Evolutionary conservation across 1,140 invertebrate genomes (phyloP).

Genomic region (Notospermus geniculatus): DNA sequence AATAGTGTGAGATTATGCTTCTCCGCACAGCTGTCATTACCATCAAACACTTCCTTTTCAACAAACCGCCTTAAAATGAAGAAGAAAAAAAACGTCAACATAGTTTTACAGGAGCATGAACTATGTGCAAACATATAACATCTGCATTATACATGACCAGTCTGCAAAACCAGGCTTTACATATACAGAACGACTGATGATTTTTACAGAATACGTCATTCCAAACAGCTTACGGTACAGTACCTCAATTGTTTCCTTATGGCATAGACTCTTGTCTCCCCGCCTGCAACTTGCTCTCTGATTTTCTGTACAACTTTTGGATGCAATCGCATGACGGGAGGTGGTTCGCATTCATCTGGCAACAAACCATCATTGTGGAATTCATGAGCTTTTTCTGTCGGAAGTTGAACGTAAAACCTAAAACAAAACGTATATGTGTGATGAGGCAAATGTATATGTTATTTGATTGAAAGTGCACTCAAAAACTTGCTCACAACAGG

Average conservation of each 20-base stretch:
- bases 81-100: neutral
- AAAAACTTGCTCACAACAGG: too few relatives aligned
- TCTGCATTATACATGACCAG: too few relatives aligned
- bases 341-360: neutral
- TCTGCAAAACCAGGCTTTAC: too few relatives aligned
- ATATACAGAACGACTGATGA: too few relatives aligned
- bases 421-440: neutral
- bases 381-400: slow-evolving; percentile 51
- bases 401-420: slow-evolving; percentile 54
- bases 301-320: slow-evolving; percentile 48
- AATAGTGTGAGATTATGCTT: slow-evolving; percentile 52
- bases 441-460: too few relatives aligned
- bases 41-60: slow-evolving; percentile 45
- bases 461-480: too few relatives aligned
- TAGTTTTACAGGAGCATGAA: neutral
- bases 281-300: slow-evolving; percentile 48
- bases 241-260: slow-evolving; percentile 51
- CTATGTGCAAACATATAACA: neutral
- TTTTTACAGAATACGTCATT: too few relatives aligned
- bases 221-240: slow-evolving; percentile 1
- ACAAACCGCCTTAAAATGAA: slow-evolving; percentile 48
- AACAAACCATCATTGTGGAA: slow-evolving; percentile 40
- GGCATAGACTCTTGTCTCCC: slow-evolving; percentile 46
- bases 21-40: slow-evolving; percentile 31
- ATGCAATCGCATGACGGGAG: slow-evolving; percentile 34